Base-by-base conservation (phyloP, 92 coral and sea anemone genomes). In the Porites divaricata region DNA sequence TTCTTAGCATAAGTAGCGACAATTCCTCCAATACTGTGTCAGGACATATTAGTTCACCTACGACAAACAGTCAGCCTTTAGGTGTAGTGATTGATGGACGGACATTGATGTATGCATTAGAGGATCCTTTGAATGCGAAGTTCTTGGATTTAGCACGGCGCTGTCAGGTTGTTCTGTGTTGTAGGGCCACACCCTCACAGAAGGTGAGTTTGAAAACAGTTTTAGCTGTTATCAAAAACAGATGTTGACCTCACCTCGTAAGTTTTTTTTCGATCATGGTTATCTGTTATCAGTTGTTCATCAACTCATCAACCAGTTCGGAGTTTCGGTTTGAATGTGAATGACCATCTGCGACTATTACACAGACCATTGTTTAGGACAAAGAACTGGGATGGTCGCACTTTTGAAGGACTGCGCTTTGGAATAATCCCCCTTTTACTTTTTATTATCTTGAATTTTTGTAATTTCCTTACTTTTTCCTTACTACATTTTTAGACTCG, bases 101-200 rank as follows among this genome's bases (percentile, higher is more conserved):
- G 74, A 97, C 99, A 16, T 80, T 97, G 50, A 72, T 89, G 76
- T 91, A 87, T 70, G 99, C 99, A 6, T 79, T 97, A 28, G 99
- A 95, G 48, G 88, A 95, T 53, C 94, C 99, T 0, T 93, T 95
- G 35, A 92, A 91, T 78, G 62, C 56, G 35, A 89, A 93, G 88
- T 97, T 97, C 91, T 86, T 97, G 73, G 89, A 76, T 13, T 86
- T 97, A 71, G 97, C 99, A 28, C 89, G 89, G 51, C 86, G 83
- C 63, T 97, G 99, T 76, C 95, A 97, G 75, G 99, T 93, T 45
- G 99, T 97, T 26, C 91, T 97, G 56, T 97, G 99, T 78, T 97
- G 99, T 28, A 92, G 99, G 41, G 99, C 99, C 1, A 93, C 99
- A 7, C 99, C 99, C 2, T 89, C 93, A n/a, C 99, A 97, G 73